These are phyloP conservation scores for Phaonia tiefii DNA, from an alignment of 2,888 invertebrate genomes.

Conservation along the genomic window DNA sequence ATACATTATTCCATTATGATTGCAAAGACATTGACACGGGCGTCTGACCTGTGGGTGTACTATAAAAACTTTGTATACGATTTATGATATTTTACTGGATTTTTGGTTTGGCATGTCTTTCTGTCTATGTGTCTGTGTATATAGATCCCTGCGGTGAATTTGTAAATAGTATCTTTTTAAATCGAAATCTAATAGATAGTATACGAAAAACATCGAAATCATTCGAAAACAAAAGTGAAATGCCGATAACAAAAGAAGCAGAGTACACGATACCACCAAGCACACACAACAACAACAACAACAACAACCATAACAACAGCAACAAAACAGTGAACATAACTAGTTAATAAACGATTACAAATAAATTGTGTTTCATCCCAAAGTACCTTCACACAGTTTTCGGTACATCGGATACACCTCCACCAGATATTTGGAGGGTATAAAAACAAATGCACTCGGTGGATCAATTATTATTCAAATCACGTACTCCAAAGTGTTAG, in stretches of 20 bases:
- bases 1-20: background rate
- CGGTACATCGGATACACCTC: slow-evolving; percentile 7
- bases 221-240: slow-evolving; percentile 56
- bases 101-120: slow-evolving; percentile 20
- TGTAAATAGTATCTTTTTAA: slow-evolving; percentile 36
- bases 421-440: slow-evolving; percentile 67
- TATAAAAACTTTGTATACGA: background rate
- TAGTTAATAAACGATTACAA: slow-evolving; percentile 16
- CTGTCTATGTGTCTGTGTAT: slow-evolving; percentile 8
- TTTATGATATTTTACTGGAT: background rate
- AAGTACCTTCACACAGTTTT: slow-evolving; percentile 13
- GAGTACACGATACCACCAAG: background rate
- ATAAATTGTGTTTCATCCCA: background rate
- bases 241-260: slow-evolving; percentile 46
- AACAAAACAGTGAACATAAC: slow-evolving; percentile 8
- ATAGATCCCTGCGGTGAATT: slow-evolving; percentile 49
- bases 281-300: slow-evolving; percentile 14
- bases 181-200: slow-evolving; percentile 39
- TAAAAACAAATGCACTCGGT: slow-evolving; percentile 74
- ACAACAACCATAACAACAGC: too few species aligned
- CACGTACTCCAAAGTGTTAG: slow-evolving; percentile 73
- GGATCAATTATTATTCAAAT: slow-evolving; percentile 75
- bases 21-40: slow-evolving; percentile 49
- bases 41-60: slow-evolving; percentile 59
- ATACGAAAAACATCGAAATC: slow-evolving; percentile 18